phyloP scores from a whole-genome alignment of 2,888 invertebrate species.

The Ormyrus rosae region DNA sequence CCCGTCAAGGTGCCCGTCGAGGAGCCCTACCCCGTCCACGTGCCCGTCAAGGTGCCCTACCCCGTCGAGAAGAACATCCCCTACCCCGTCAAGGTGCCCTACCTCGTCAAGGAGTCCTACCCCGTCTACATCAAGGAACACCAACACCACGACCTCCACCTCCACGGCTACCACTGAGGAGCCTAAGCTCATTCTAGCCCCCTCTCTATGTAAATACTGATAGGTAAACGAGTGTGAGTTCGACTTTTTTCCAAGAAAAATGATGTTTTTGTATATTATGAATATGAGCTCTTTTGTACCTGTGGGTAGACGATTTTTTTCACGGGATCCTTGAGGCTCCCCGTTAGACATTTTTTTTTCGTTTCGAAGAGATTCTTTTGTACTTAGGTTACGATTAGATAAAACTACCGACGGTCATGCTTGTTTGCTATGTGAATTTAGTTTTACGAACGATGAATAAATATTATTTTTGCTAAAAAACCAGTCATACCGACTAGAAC shows the following conservation, averaged over 20 bases:
- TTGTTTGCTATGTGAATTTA: constrained; percentile 37
- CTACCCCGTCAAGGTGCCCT: constrained; percentile 65
- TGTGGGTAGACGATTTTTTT: background rate
- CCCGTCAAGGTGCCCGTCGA: constrained; percentile 67
- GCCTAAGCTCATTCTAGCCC: background rate
- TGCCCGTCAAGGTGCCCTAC: constrained; percentile 66
- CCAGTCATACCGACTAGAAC: background rate
- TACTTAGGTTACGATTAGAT: constrained; percentile 2
- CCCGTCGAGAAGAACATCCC: constrained; percentile 64
- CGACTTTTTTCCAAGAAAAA: background rate
- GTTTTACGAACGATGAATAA: constrained; percentile 49
- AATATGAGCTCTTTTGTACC: background rate
- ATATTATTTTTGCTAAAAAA: constrained; percentile 54
- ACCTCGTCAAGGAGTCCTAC: constrained; percentile 65
- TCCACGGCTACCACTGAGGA: constrained; percentile 18
- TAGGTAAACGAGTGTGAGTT: background rate
- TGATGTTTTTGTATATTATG: constrained; percentile 1
- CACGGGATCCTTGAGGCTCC: background rate
- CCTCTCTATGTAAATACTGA: constrained; percentile 24
- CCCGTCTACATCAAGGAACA: constrained; percentile 65
- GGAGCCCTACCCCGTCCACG: constrained; percentile 66
- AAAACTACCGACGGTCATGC: constrained; percentile 8
- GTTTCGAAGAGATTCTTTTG: background rate
- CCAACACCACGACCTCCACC: constrained; percentile 46
- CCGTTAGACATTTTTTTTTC: constrained; percentile 5